Conservation (phyloP, 2,888 invertebrate genomes). For the Tenthredo notha region DNA sequence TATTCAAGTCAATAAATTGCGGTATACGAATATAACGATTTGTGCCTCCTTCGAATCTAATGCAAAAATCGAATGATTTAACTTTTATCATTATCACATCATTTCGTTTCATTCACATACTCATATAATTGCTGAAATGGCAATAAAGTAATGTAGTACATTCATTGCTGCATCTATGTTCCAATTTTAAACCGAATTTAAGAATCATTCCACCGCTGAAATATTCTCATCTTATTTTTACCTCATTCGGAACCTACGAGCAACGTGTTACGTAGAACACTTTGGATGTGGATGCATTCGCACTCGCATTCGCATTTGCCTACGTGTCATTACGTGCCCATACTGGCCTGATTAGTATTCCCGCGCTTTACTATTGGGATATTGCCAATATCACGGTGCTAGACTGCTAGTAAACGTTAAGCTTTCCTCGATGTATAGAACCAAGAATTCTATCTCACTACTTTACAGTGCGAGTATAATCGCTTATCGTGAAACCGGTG, state of each 20-base stretch:
- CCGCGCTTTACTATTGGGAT: background rate
- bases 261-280: background rate
- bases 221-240: background rate
- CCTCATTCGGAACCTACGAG: background rate
- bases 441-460: background rate
- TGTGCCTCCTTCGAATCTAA: background rate
- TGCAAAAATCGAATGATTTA: background rate
- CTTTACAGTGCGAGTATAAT: background rate
- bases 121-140: background rate
- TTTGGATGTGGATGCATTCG: background rate
- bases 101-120: background rate
- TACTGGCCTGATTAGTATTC: background rate
- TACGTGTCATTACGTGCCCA: background rate
- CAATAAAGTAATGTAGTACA: background rate
- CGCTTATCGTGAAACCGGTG: background rate
- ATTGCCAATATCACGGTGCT: constrained; percentile 1
- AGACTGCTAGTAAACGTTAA: background rate
- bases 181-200: background rate
- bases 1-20: background rate
- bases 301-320: background rate
- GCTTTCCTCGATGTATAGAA: background rate
- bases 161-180: background rate
- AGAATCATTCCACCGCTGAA: background rate
- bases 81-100: background rate
- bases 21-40: background rate